A percentile compares a stretch with the other conserved stretches of the same genome.
Conservation (phyloP, 2,888 invertebrate genomes). For the Acrobasis consociella region DNA sequence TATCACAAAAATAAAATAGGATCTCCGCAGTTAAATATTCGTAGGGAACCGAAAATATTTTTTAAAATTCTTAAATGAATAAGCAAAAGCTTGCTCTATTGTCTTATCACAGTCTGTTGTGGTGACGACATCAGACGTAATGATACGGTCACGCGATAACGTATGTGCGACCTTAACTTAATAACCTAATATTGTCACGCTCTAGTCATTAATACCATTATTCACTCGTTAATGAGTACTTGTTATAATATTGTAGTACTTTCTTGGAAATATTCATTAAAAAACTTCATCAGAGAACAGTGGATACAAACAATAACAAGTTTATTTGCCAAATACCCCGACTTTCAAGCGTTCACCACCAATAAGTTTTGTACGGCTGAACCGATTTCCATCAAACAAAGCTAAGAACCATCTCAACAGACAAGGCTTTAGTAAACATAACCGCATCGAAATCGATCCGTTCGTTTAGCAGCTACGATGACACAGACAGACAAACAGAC, state of each 20-base stretch:
- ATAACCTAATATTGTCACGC: slow-evolving; percentile 46
- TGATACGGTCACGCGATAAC: slow-evolving; percentile 45
- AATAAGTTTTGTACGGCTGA: no score
- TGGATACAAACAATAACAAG: no score
- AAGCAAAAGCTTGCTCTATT: neutral
- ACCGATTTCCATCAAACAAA: no score
- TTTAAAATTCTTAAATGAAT: neutral
- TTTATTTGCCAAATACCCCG: no score
- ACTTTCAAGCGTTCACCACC: no score
- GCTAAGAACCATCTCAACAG: no score
- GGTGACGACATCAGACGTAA: neutral
- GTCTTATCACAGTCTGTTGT: neutral
- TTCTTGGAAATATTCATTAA: neutral
- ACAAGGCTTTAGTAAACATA: no score
- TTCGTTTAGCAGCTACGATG: no score
- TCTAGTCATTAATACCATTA: slow-evolving; percentile 25
- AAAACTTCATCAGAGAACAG: no score
- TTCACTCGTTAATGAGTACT: neutral
- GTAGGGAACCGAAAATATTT: neutral
- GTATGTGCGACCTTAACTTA: slow-evolving; percentile 59
- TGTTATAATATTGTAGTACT: neutral
- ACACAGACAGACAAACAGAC: no score
- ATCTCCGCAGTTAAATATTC: neutral
- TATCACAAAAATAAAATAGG: no score
- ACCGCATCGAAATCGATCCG: no score